Evolutionary conservation across 2,888 invertebrate genomes (phyloP), one percentile per base, ranked within the genome.

Genomic region (Drosophila gaucha): DNA sequence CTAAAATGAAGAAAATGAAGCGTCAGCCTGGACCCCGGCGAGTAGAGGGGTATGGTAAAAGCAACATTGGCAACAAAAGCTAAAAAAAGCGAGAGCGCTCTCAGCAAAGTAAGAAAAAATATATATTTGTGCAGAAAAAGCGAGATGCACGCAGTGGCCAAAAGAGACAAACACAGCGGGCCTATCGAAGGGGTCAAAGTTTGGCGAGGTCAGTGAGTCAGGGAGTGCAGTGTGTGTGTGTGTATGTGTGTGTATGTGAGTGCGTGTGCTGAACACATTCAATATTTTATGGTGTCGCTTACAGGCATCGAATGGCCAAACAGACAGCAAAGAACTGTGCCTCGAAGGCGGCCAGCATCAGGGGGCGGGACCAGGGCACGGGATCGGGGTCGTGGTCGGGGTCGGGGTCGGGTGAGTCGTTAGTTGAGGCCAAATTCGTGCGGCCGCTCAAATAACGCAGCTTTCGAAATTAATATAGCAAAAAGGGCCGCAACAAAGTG

Each of bases 211-310:
- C 79, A 79, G 51, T 58, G 59, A 62, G 62, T 58, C 49, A 36
- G 50, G 49, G 31, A 75, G 76, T 67, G 73, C 70, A 78, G 6
- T 55, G 50, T 8, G 33, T 10, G 47, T 8, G 33, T 33, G 33
- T 57, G 47, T 36, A 52, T 54, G 43, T 52, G 57, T 62, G 46
- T 51, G 46, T 36, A n/a, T 52, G 43, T 8, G 35, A 12, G 47
- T 54, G 80, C 3, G 33, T 24, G 39, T 67, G 47, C 36, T 52
- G 59, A 74, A 64, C 73, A 72, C 73, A 54, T 78, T 78, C 78
- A 84, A 84, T 86, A 80, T 82, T 84, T 86, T 78, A 86, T 86
- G 82, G 87, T 84, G 87, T 86, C 82, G 75, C 82, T 84, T 84
- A 67, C 82, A 84, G 80, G 80, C 86, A 74, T 64, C 56, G 67